Base-by-base conservation (phyloP, 2,113 vertebrate genomes). In the Thamnaconus septentrionalis region DNA sequence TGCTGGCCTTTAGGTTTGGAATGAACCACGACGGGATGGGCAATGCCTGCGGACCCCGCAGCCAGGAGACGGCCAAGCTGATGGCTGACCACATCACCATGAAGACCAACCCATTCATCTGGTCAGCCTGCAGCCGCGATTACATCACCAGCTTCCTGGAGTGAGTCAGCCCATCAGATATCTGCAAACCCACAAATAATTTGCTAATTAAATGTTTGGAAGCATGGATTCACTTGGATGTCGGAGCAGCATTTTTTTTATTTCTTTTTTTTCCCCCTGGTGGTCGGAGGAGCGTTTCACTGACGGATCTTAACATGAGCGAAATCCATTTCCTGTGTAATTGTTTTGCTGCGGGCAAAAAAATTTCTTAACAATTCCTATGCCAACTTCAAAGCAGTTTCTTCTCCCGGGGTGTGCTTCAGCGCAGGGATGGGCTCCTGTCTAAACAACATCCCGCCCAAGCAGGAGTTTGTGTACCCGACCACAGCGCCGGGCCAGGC, bases 81-180 rank as follows among this genome's bases (percentile, higher is more conserved):
- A 99, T 99, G 97, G 97, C 97, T 0, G 97, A 96, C 53, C 97
- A 99, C 86, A 98, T 99, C 82, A 99, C 97, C 81, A 98, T 97
- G 96, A 98, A 98, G 88, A 99, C 97, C 44, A 99, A 98, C 85
- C 97, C 97, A 0, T 98, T 99, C 11, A 95, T 98, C 56, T 99
- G 97, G 97, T 98, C 96, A 0, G 94, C 96, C 0, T 99, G 97
- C 83, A 98, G 97, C 90, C 90, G 97, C 0, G 96, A 99, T 83
- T 99, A 99, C 85, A 99, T 99, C 91, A 97, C 96, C 89, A 97
- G 94, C 90, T 99, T 98, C 85, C 90, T 99, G 76, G 97, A 99
- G 97, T 99, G 93, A 97, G 95, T 90, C 64, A 52, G 65, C 54
- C 78, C 61, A 45, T 80, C 70, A 53, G 50, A 82, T 76, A 58